Percentiles rank a stretch among this genome's conserved stretches.
Conservation (phyloP, 2,888 invertebrate species). For the Druceiella hillmani region DNA sequence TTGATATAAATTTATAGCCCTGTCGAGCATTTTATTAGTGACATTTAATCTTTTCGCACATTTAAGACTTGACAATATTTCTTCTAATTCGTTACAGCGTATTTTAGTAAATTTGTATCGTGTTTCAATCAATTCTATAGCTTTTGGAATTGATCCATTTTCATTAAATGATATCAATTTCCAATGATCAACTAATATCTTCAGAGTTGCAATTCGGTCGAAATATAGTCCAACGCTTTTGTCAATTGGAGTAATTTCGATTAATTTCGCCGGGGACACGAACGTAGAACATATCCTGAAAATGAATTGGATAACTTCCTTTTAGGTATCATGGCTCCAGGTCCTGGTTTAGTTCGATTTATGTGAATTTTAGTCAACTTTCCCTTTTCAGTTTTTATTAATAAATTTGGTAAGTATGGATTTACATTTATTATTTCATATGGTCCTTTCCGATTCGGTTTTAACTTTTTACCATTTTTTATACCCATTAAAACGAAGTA, state of each 20-base stretch:
- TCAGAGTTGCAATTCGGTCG: constrained; percentile 11
- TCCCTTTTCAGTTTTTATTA: constrained; percentile 14
- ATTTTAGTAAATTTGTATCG: neutral
- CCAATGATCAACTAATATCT: constrained; percentile 11
- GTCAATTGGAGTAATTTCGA: constrained; percentile 3
- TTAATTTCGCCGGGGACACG: neutral
- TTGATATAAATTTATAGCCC: constrained; percentile 1
- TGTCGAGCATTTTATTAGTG: neutral
- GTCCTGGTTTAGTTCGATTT: constrained; percentile 13
- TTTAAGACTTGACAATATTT: neutral
- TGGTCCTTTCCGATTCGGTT: constrained; percentile 15
- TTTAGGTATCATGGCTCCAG: too few species aligned
- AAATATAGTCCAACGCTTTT: constrained; percentile 14
- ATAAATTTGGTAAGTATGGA: constrained; percentile 12
- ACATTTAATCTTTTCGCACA: neutral
- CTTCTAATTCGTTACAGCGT: neutral
- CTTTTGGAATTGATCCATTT: constrained; percentile 8
- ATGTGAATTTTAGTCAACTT: constrained; percentile 14
- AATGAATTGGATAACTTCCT: too few species aligned
- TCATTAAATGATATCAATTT: constrained; percentile 14
- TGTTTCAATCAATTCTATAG: constrained; percentile 4
- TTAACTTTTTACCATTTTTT: constrained; percentile 13
- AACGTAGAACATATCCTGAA: neutral
- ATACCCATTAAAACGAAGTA: constrained; percentile 17
- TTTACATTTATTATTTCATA: constrained; percentile 16